Base-by-base conservation (phyloP, 2,797 vertebrate species). In the Pyrocephalus nanus region DNA sequence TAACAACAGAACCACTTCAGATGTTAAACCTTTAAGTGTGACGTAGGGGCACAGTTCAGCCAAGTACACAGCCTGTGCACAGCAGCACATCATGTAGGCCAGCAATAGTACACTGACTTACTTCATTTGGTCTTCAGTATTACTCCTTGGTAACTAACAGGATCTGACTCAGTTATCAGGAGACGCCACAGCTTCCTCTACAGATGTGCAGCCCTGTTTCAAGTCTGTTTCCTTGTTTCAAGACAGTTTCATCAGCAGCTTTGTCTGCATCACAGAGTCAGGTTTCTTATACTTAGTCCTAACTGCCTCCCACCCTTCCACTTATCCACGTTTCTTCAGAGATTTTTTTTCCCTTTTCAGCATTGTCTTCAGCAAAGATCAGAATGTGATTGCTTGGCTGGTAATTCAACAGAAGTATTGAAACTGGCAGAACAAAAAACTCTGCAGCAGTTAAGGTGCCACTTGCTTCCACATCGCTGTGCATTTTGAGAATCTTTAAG, bases 41-140 rank as follows among this genome's bases (percentile, higher is more conserved):
- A 77, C 0, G 0, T 4, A 73, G 38, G 25, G 79, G 40, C 30
- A 54, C 15, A 55, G 79, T 15, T 71, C 18, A 77, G 17, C n/a
- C 53, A 64, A 73, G 34, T 5, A 43, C 48, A 27, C 13, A 48
- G 45, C 22, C 45, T 36, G 25, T 40, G 45, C 69, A 86, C 76
- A 94, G 30, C 55, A 55, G 36, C 53, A 38, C 0, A 0, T 36
- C 27, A 67, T 0, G 0, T 2, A 67, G 19, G n/a, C 17, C 36
- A 47, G 15, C 22, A 51, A 51, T 16, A 77, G 71, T 7, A 34
- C 2, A 23, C 22, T 12, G 18, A 26, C 53, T 38, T 6, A 30
- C 12, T 51, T 43, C 1, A 10, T 30, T 17, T 60, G 27, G n/a
- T 55, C n/a, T 62, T 67, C 65, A n/a, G 30, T 43, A n/a, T 51